Conservation (phyloP, 2,888 invertebrate genomes). For the Heliconius cydno region DNA sequence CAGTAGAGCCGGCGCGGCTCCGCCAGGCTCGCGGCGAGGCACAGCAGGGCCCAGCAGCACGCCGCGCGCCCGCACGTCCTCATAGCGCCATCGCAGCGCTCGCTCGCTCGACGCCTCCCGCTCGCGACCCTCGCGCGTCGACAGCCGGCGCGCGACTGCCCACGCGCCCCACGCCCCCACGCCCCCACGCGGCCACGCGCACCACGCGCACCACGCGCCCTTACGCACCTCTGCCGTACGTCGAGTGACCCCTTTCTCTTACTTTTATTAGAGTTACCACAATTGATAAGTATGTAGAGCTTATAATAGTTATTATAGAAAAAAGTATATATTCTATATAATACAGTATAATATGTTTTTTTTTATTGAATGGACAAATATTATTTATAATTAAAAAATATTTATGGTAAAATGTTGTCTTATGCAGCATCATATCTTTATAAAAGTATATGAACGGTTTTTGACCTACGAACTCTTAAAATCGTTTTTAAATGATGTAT, state of each 20-base stretch:
- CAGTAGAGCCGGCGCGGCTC: conserved; percentile 76
- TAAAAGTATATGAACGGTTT: not conserved
- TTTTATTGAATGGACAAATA: not conserved
- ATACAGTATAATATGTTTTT: not conserved
- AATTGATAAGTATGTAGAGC: not conserved
- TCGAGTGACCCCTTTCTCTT: conserved; percentile 47
- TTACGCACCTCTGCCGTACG: conserved; percentile 63
- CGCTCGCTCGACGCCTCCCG: conserved; percentile 51
- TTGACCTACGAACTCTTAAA: not conserved
- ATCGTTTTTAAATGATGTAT: not conserved
- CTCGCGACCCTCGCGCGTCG: conserved; percentile 60
- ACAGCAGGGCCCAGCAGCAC: conserved; percentile 77
- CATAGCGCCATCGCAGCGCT: conserved; percentile 80
- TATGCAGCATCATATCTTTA: not conserved
- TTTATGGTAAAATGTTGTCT: not conserved
- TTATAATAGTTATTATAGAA: not conserved
- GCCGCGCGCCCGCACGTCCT: conserved; percentile 78
- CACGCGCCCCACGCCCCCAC: conserved; percentile 57
- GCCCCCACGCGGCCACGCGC: conserved; percentile 58
- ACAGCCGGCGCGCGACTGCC: conserved; percentile 80
- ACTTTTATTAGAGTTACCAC: conserved; percentile 54
- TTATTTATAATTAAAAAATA: not conserved
- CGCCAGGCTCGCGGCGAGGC: conserved; percentile 62
- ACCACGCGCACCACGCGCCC: conserved; percentile 54
- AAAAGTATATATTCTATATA: too few species aligned